phyloP scores from a whole-genome alignment of 92 coral and sea anemone genomes.

The Desmophyllum pertusum region DNA sequence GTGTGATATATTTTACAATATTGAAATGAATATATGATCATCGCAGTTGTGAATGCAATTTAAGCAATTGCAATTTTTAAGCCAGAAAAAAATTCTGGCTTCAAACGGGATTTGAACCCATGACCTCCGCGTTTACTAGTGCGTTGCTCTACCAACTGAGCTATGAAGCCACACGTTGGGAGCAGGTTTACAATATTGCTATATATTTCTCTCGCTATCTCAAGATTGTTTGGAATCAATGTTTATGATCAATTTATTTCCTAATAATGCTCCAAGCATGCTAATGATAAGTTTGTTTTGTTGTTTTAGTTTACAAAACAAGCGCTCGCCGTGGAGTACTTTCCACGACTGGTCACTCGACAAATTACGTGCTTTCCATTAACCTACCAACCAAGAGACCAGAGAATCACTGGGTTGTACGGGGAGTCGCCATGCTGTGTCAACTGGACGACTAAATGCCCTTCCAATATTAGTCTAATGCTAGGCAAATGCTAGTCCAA shows the following conservation, averaged over 20 bases:
- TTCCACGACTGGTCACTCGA: conserved; percentile 98
- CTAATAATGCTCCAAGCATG: background rate
- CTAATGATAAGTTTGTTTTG: background rate
- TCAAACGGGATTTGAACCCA: no score
- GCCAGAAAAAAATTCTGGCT: no score
- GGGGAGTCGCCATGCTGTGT: conserved; percentile 99
- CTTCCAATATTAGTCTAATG: background rate
- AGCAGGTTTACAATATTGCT: no score
- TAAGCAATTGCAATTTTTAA: no score
- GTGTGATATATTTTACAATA: background rate
- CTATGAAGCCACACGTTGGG: no score
- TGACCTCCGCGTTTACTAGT: no score
- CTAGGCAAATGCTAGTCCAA: background rate
- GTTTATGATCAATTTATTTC: background rate
- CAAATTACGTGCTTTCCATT: conserved; percentile 91
- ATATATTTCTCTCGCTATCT: background rate
- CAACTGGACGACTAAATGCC: conserved; percentile 81
- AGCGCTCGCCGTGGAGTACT: conserved; percentile 98
- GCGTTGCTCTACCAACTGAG: no score
- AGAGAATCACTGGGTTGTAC: conserved; percentile 88
- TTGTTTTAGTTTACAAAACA: conserved; percentile 88
- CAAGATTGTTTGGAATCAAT: background rate
- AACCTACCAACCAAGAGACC: conserved; percentile 89
- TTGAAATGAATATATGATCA: no score
- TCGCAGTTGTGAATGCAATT: no score